phyloP scores from a whole-genome alignment of 2,888 invertebrate species.

The Agonum fuliginosum region DNA sequence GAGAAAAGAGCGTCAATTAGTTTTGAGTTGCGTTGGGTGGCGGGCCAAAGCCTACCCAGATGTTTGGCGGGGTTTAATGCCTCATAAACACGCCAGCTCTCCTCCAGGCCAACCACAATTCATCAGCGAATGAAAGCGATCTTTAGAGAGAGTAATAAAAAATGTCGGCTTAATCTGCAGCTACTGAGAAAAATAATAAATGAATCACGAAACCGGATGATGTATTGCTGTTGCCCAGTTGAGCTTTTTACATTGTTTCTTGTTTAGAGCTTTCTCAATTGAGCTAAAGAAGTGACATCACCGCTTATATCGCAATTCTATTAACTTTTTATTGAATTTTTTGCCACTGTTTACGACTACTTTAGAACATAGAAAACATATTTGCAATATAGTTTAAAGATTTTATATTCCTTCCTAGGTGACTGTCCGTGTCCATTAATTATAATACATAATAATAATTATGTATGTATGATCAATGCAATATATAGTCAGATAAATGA shows the following conservation, averaged over 20 bases:
- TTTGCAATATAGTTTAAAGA: no score
- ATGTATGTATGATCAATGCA: no score
- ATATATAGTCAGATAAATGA: no score
- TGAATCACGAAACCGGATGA: conserved; percentile 39
- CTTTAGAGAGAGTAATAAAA: conserved; percentile 27
- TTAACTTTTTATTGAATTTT: conserved; percentile 2
- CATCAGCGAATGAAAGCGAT: conserved; percentile 25
- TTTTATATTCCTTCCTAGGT: no score
- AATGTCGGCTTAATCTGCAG: conserved; percentile 28
- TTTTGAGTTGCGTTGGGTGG: background rate
- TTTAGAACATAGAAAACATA: no score
- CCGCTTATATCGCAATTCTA: background rate
- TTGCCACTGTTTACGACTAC: no score
- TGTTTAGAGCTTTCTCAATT: background rate
- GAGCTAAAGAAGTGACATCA: background rate
- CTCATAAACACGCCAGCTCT: conserved; percentile 34
- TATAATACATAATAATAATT: no score
- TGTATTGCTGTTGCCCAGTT: conserved; percentile 8
- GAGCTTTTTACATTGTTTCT: conserved; percentile 20
- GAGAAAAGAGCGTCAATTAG: conserved; percentile 25
- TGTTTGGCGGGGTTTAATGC: conserved; percentile 38
- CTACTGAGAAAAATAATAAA: conserved; percentile 21
- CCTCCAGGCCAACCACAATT: background rate
- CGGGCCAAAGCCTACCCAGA: background rate
- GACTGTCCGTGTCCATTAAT: no score